phyloP scores from a whole-genome alignment of 2,113 vertebrate species.

The Tretioscincus oriximinensis region DNA sequence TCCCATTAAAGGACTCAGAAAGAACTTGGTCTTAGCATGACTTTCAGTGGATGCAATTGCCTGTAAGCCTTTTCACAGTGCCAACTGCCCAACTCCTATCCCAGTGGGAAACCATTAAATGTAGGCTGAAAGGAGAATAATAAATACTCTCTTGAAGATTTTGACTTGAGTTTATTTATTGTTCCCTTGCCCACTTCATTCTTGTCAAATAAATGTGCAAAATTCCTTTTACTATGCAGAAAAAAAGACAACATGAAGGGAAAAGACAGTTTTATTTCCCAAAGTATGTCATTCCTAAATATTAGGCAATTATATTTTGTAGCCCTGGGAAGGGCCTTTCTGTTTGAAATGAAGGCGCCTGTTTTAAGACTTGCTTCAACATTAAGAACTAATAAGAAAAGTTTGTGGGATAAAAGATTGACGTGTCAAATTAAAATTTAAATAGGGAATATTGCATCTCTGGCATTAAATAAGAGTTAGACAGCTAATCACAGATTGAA shows the following conservation, averaged over 20 bases:
- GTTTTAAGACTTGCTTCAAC: not conserved
- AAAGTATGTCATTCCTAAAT: constrained; percentile 48
- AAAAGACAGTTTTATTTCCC: constrained; percentile 46
- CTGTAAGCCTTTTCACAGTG: too few species aligned
- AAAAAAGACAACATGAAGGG: constrained; percentile 57
- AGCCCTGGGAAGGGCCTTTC: not conserved
- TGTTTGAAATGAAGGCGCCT: not conserved
- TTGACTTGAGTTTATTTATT: constrained; percentile 59
- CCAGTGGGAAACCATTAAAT: too few species aligned
- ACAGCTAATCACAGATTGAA: too few species aligned
- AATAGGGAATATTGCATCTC: not conserved
- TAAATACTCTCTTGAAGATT: constrained; percentile 38
- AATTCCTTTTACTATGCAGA: constrained; percentile 54
- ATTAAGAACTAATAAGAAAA: not conserved
- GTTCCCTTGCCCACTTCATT: constrained; percentile 56
- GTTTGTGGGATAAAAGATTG: not conserved
- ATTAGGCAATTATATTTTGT: not conserved
- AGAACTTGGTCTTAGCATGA: too few species aligned
- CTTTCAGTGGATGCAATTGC: too few species aligned
- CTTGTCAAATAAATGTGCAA: constrained; percentile 60
- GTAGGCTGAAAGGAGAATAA: constrained; percentile 10
- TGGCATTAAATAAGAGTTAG: too few species aligned
- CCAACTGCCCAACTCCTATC: too few species aligned
- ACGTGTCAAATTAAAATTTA: not conserved
- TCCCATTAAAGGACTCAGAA: too few species aligned